These are phyloP conservation scores for Neosalanx taihuensis DNA, from an alignment of 2,797 vertebrate species.

Conservation along the genomic window DNA sequence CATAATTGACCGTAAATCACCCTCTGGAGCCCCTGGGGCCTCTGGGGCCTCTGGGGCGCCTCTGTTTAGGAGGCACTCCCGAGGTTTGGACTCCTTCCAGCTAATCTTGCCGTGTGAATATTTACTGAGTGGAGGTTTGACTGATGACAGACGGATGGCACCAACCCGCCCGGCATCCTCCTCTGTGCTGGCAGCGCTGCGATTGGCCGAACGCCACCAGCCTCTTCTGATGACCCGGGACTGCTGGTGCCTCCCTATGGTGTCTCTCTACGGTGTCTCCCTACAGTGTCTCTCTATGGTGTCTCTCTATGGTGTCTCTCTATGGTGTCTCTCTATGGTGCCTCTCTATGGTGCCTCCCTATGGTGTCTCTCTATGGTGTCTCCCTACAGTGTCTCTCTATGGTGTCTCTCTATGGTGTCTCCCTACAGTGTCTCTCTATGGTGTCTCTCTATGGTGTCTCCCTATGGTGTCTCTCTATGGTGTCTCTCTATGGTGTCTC, in stretches of 20 bases:
- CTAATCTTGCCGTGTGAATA: constrained; percentile 53
- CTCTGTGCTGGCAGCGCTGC: constrained; percentile 33
- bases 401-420: too few relatives aligned
- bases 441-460: too few relatives aligned
- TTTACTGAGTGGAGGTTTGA: constrained; percentile 18
- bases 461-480: too few relatives aligned
- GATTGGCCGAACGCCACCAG: constrained; percentile 61
- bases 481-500: too few relatives aligned
- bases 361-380: too few relatives aligned
- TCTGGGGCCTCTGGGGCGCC: constrained; percentile 46
- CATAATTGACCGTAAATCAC: constrained; percentile 59
- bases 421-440: too few relatives aligned
- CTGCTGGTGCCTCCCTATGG: constrained; percentile 49
- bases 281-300: too few relatives aligned
- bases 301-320: too few relatives aligned
- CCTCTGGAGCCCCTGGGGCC: constrained; percentile 42
- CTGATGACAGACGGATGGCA: constrained; percentile 11
- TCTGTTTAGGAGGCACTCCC: constrained; percentile 61
- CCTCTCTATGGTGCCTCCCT: too few relatives aligned
- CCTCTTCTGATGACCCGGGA: constrained; percentile 26
- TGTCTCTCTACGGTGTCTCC: not conserved
- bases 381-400: too few relatives aligned
- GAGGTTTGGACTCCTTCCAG: constrained; percentile 54
- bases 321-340: too few relatives aligned
- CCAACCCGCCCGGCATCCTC: constrained; percentile 19